These are phyloP conservation scores for Idris sp. DNA, from an alignment of 1,140 invertebrate species.

Conservation along the genomic window DNA sequence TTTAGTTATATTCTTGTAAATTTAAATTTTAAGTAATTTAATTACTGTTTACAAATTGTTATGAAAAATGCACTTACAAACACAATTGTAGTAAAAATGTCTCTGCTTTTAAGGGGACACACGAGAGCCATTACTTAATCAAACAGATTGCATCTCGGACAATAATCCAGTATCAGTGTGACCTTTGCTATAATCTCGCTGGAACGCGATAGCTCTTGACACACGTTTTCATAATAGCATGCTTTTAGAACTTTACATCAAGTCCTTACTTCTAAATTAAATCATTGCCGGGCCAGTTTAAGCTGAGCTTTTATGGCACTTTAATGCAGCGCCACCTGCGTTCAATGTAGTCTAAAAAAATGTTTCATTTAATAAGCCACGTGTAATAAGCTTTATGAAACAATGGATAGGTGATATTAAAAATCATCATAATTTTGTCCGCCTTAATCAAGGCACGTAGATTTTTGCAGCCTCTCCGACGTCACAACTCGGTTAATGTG, in stretches of 20 bases:
- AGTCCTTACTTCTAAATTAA: slow-evolving; percentile 21
- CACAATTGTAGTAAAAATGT: no score
- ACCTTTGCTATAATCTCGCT: slow-evolving; percentile 7
- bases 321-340: slow-evolving; percentile 36
- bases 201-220: slow-evolving; percentile 1
- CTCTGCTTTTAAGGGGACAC: no score
- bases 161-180: slow-evolving; percentile 5
- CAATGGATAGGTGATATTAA: slow-evolving; percentile 7
- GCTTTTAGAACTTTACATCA: slow-evolving; percentile 2
- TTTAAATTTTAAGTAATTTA: no score
- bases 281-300: slow-evolving; percentile 5
- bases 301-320: slow-evolving; percentile 17
- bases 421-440: slow-evolving; percentile 24
- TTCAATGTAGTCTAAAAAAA: slow-evolving; percentile 9
- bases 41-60: no score
- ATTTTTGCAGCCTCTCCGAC: no score
- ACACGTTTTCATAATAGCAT: slow-evolving; percentile 4
- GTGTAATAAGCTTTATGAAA: neutral
- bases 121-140: slow-evolving; percentile 11
- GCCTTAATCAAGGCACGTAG: no score
- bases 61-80: slow-evolving; percentile 11
- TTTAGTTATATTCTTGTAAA: no score
- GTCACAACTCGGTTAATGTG: slow-evolving; percentile 13
- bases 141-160: slow-evolving; percentile 5
- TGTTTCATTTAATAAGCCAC: slow-evolving; percentile 16